These are phyloP conservation scores for Emydocephalus ijimae DNA, from an alignment of 2,113 vertebrate genomes.

Conservation along the genomic window DNA sequence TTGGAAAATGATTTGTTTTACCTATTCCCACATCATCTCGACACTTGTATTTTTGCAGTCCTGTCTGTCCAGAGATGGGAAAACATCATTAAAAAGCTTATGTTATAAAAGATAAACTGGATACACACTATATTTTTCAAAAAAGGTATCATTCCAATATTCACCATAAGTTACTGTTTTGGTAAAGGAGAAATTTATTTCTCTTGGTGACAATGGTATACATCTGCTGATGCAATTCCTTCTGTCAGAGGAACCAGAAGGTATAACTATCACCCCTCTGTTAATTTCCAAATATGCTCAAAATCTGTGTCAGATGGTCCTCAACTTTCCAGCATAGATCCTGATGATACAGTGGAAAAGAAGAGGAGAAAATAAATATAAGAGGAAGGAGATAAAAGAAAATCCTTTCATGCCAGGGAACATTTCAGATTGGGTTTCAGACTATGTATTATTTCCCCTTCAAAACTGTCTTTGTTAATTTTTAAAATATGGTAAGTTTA, in stretches of 20 bases:
- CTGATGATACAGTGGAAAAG: not conserved
- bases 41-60: not conserved
- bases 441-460: conserved; percentile 3
- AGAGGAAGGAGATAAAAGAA: not conserved
- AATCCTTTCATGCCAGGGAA: not conserved
- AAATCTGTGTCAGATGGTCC: not conserved
- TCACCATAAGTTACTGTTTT: not conserved
- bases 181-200: not conserved
- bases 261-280: not conserved
- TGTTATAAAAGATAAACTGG: not conserved
- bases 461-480: not conserved
- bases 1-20: not conserved
- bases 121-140: not conserved
- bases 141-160: not conserved
- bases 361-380: not conserved
- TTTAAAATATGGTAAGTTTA: not conserved
- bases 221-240: not conserved
- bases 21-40: not conserved
- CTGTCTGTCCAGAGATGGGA: not conserved
- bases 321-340: not conserved
- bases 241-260: not conserved
- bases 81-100: not conserved
- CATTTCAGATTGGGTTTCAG: not conserved
- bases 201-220: not conserved
- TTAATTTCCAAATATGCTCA: not conserved